Evolutionary conservation across 2,113 vertebrate species (phyloP).

Genomic region (Mesoclemmys tuberculata): DNA sequence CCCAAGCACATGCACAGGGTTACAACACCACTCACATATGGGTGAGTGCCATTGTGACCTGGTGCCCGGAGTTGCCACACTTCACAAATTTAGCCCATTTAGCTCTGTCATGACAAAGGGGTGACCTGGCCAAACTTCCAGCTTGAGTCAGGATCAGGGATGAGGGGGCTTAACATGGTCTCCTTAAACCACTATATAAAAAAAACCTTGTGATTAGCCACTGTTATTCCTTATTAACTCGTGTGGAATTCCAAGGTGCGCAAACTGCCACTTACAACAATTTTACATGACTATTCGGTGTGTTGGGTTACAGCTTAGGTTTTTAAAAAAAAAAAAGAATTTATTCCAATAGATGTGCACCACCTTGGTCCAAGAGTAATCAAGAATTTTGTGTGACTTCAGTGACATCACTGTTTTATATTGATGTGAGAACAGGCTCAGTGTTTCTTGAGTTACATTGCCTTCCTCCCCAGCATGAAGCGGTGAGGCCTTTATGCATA

Average conservation of each 20-base stretch:
- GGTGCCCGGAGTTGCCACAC: too few relatives aligned
- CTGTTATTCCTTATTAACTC: background rate
- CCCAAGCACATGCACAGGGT: too few relatives aligned
- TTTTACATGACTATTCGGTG: background rate
- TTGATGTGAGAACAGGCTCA: background rate
- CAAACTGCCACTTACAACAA: background rate
- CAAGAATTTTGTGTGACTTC: background rate
- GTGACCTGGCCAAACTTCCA: too few relatives aligned
- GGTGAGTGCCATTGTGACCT: too few relatives aligned
- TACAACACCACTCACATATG: too few relatives aligned
- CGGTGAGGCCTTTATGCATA: too few relatives aligned
- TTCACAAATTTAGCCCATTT: too few relatives aligned
- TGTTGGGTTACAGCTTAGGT: background rate
- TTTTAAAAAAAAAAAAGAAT: background rate
- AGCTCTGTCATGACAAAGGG: too few relatives aligned
- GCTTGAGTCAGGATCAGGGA: too few relatives aligned
- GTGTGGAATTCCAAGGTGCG: background rate
- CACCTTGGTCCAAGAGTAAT: background rate
- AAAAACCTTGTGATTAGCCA: background rate
- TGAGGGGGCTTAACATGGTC: background rate
- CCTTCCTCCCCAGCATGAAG: too few relatives aligned
- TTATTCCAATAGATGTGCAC: background rate
- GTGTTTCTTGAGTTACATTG: background rate
- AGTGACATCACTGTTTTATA: fast-evolving
- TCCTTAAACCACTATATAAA: background rate